These are phyloP conservation scores for Gortyna flavago DNA, from an alignment of 2,888 invertebrate species.

Conservation along the genomic window DNA sequence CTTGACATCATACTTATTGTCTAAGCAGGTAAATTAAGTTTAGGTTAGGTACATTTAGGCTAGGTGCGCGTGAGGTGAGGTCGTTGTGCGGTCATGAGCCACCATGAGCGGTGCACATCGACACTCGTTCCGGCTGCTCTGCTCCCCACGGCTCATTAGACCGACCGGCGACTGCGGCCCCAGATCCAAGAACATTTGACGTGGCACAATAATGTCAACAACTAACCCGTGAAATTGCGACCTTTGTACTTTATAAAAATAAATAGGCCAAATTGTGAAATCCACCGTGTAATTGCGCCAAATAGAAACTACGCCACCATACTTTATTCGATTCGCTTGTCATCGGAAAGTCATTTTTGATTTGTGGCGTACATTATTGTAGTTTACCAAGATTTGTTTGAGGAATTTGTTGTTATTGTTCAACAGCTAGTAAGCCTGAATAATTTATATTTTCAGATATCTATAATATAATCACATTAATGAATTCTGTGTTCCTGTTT, in stretches of 20 bases:
- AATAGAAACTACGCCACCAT: conserved; percentile 50
- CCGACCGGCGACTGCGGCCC: conserved; percentile 57
- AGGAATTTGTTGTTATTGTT: conserved; percentile 1
- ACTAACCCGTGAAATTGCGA: conserved; percentile 61
- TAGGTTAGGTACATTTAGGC: conserved; percentile 52
- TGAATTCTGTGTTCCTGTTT: conserved; percentile 19
- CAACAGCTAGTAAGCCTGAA: conserved; percentile 1
- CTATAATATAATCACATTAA: conserved; percentile 10
- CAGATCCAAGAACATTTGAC: conserved; percentile 65
- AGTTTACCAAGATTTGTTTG: conserved; percentile 22
- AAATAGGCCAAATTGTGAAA: conserved; percentile 58
- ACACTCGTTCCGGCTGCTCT: conserved; percentile 61
- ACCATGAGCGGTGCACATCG: conserved; percentile 56
- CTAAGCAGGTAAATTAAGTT: conserved; percentile 41
- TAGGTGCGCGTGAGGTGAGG: conserved; percentile 45
- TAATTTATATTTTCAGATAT: conserved; percentile 10
- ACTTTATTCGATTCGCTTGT: conserved; percentile 44
- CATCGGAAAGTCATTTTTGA: conserved; percentile 36
- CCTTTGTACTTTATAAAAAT: conserved; percentile 62
- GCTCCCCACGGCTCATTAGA: conserved; percentile 71
- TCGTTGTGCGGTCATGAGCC: conserved; percentile 61
- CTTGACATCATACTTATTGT: conserved; percentile 3
- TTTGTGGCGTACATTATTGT: conserved; percentile 18
- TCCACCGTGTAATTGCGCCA: conserved; percentile 57
- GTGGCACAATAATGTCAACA: conserved; percentile 58